Conservation (phyloP, 2,888 invertebrate genomes). For the Parascotia fuliginaria region DNA sequence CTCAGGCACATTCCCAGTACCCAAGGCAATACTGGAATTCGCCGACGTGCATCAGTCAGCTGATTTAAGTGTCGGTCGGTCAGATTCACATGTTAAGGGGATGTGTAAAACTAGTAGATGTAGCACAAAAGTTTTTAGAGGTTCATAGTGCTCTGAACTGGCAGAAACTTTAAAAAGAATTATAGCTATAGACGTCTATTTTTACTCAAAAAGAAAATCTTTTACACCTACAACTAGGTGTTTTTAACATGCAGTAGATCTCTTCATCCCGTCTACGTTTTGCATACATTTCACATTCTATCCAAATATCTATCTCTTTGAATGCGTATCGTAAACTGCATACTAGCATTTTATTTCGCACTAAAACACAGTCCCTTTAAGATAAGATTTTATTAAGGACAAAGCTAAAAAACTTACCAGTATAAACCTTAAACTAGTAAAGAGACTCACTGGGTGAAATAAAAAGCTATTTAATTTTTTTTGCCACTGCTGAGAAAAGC, state of each 20-base stretch:
- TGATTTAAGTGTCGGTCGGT: too few relatives aligned
- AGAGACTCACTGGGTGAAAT: neutral
- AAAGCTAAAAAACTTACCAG: slow-evolving; percentile 29
- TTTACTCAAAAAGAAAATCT: too few relatives aligned
- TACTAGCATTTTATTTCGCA: slow-evolving; percentile 43
- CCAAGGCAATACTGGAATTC: too few relatives aligned
- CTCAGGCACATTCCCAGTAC: too few relatives aligned
- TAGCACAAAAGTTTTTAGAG: too few relatives aligned
- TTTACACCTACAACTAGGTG: neutral
- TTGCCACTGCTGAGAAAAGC: too few relatives aligned
- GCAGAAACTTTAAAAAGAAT: too few relatives aligned
- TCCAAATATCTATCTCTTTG: slow-evolving; percentile 13
- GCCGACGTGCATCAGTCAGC: too few relatives aligned
- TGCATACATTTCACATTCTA: slow-evolving; percentile 28
- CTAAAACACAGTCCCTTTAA: slow-evolving; percentile 41
- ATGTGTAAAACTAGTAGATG: too few relatives aligned
- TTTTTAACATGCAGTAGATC: neutral
- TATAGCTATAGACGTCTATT: too few relatives aligned
- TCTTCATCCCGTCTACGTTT: slow-evolving; percentile 10
- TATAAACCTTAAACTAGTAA: slow-evolving; percentile 3
- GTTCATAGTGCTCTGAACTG: too few relatives aligned
- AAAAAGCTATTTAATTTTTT: neutral
- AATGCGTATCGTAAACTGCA: slow-evolving; percentile 45
- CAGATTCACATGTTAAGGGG: too few relatives aligned
- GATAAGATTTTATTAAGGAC: slow-evolving; percentile 40